Evolutionary conservation across 2,888 invertebrate genomes (phyloP), one percentile per base, ranked within the genome.

Genomic region (Mystacides longicornis): DNA sequence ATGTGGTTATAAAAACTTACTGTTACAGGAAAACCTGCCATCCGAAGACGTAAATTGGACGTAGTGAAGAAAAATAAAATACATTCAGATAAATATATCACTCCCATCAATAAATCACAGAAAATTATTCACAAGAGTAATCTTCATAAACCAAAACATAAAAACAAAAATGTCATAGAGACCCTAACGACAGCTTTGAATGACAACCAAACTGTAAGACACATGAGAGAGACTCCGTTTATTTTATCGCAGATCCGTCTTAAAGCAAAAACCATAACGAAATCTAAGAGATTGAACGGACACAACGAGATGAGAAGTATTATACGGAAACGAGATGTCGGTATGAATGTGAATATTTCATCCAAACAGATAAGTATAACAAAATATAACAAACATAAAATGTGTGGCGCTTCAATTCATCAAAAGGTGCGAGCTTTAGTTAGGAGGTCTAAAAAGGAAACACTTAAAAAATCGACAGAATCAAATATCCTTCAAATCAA

Each of bases 141-240:
- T n/a, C n/a, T n/a, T n/a, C n/a, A n/a, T n/a, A n/a, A n/a, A n/a
- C n/a, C n/a, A n/a, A n/a, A n/a, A n/a, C n/a, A n/a, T n/a, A n/a
- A n/a, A n/a, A n/a, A n/a, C n/a, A n/a, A n/a, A n/a, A n/a, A n/a
- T n/a, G n/a, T n/a, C n/a, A n/a, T n/a, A n/a, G n/a, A n/a, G n/a
- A n/a, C n/a, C n/a, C n/a, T n/a, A n/a, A n/a, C n/a, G n/a, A n/a
- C n/a, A n/a, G n/a, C n/a, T n/a, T n/a, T n/a, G n/a, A n/a, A n/a
- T 45, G 3, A 21, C 48, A 48, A 20, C 23, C 16, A 43, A 47
- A 47, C 16, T 43, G 9, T 11, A 16, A 11, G 23, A 22, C 20
- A 49, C 18, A 45, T 49, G 23, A 37, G 54, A 14, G 54, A 54
- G 43, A 54, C 54, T 27, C 54, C 54, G 11, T 16, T 54, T 1